Conservation (phyloP, 2,888 invertebrate genomes). For the Eueremaeus valkanovi region DNA sequence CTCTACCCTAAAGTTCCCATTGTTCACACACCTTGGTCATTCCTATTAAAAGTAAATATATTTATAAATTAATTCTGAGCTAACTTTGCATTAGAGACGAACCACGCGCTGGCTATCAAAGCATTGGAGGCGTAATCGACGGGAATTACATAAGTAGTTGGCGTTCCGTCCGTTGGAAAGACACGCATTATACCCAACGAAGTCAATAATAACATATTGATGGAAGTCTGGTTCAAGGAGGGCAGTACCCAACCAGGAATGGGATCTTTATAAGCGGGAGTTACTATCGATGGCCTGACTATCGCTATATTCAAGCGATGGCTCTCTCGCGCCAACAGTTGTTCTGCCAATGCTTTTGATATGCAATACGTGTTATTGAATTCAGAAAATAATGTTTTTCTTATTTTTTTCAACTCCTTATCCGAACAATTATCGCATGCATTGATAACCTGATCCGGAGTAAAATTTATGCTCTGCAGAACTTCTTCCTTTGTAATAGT, state of each 20-base stretch:
- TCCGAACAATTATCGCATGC: background rate
- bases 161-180: background rate
- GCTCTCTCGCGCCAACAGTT: background rate
- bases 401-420: background rate
- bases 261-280: background rate
- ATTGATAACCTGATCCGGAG: background rate
- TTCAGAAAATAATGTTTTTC: background rate
- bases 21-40: too few species aligned
- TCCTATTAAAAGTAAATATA: too few species aligned
- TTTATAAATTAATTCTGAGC: too few species aligned
- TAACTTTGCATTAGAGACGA: background rate
- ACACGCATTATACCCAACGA: background rate
- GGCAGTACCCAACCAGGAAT: background rate
- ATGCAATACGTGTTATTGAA: background rate
- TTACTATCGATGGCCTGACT: background rate
- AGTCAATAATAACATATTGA: too few species aligned
- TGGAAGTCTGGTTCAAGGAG: too few species aligned
- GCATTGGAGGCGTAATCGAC: background rate
- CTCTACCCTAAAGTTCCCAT: too few species aligned
- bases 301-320: background rate
- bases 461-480: background rate
- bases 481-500: background rate
- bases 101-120: background rate
- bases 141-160: background rate
- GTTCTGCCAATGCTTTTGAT: slow-evolving; percentile 18